Evolutionary conservation across 2,888 invertebrate species (phyloP), one percentile per base, ranked within the genome.

Genomic region (Imbricaverruca yamaguchii): DNA sequence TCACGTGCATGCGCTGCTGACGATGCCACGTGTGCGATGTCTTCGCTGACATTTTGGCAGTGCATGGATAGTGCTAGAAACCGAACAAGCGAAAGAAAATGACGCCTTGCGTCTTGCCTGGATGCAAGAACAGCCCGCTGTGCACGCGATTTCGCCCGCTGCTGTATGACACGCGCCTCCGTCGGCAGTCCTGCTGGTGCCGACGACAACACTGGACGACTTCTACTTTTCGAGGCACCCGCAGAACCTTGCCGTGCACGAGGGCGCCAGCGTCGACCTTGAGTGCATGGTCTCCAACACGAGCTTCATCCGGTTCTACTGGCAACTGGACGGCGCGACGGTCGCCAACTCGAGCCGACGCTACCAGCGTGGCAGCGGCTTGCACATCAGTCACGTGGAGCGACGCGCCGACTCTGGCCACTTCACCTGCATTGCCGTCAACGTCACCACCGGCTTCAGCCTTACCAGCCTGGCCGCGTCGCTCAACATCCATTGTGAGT

Each of bases 401-500:
- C 87, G 90, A 56, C 88, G 88, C 83, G 86, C 88, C 78, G 91
- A 91, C 85, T 86, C 88, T 15, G 91, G 91, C 59, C 89, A 89
- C 82, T 91, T 90, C 86, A 88, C 89, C 83, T 91, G 91, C 86
- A 89, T 90, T 80, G 91, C 91, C 57, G 87, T 87, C 79, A 88
- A 89, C 84, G 86, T 85, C 21, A 87, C 87, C n/a, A 87, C 87
- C 13, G 87, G 87, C 69, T 87, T 87, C 81, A 90, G 90, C 80
- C 89, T 90, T 85, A 90, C 90, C 84, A 91, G 91, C 85, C 89
- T 90, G 55, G 89, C 90, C 11, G 91, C 91, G 65, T 88, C 89
- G 80, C 89, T 92, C 83, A 89, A 91, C 87, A 90, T 92, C 79
- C 89, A 91, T 87, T 92, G 92, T 92, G 87, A 92, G 92, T 91